Evolutionary conservation across 2,888 invertebrate species (phyloP).

Genomic region (Thera britannica): DNA sequence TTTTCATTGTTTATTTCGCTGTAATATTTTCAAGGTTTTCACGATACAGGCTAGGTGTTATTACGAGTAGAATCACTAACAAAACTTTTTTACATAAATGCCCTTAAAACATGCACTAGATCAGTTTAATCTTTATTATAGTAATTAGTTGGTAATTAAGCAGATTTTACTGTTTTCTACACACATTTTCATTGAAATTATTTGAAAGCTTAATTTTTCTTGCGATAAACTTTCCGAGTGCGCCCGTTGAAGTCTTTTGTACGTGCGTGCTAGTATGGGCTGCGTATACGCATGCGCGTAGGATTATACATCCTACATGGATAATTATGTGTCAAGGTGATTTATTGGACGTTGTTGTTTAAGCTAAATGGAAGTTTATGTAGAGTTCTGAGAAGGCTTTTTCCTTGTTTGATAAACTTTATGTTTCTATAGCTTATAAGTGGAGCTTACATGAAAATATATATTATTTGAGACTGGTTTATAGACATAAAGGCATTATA

Average conservation of each 20-base stretch:
- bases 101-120: not conserved
- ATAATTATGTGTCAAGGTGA: constrained; percentile 42
- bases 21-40: not conserved
- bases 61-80: not conserved
- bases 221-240: constrained; percentile 16
- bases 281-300: constrained; percentile 33
- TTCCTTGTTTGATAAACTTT: constrained; percentile 5
- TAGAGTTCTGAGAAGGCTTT: constrained; percentile 17
- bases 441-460: not conserved
- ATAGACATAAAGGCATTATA: not conserved
- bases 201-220: not conserved
- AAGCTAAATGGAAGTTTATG: constrained; percentile 40
- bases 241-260: constrained; percentile 37
- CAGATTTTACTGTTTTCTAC: not conserved
- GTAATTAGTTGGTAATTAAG: not conserved
- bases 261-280: constrained; percentile 20
- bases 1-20: not conserved
- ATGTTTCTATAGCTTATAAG: not conserved
- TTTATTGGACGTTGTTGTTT: constrained; percentile 35
- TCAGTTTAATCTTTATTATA: not conserved
- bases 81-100: not conserved
- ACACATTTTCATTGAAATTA: not conserved
- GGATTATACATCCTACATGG: constrained; percentile 39
- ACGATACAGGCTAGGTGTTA: not conserved
- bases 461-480: not conserved